Evolutionary conservation across 2,888 invertebrate species (phyloP).

Genomic region (Sphaeridia pumilis): DNA sequence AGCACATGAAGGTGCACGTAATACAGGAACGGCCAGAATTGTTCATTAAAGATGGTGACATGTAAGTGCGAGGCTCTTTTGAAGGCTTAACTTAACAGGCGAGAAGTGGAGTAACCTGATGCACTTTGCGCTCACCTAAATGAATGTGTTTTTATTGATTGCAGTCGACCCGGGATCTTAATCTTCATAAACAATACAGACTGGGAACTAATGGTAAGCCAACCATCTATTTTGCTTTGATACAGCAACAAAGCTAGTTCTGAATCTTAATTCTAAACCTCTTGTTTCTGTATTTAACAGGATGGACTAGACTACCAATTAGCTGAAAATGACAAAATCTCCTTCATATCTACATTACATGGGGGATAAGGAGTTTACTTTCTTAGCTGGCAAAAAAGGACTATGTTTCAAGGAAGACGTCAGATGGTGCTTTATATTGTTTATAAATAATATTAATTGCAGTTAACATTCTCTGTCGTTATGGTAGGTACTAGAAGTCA

Average conservation of each 20-base stretch:
- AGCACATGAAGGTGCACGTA: slow-evolving; percentile 75
- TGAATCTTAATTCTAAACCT: no score
- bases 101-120: neutral
- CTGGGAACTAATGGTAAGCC: slow-evolving; percentile 78
- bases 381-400: no score
- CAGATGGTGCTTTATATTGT: no score
- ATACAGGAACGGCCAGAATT: slow-evolving; percentile 67
- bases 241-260: no score
- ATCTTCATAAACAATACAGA: slow-evolving; percentile 90
- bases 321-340: slow-evolving; percentile 40
- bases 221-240: no score
- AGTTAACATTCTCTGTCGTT: no score
- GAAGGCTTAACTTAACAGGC: no score
- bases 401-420: no score
- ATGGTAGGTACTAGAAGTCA: no score
- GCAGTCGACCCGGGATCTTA: slow-evolving; percentile 73
- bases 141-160: neutral
- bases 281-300: slow-evolving; percentile 33
- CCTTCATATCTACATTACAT: slow-evolving; percentile 46
- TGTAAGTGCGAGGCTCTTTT: slow-evolving; percentile 11
- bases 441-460: no score
- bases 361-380: slow-evolving; percentile 43
- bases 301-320: slow-evolving; percentile 43
- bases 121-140: neutral
- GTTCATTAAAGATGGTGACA: slow-evolving; percentile 30